phyloP scores from a whole-genome alignment of 2,888 invertebrate genomes.

The Dicranocentrus wangi region DNA sequence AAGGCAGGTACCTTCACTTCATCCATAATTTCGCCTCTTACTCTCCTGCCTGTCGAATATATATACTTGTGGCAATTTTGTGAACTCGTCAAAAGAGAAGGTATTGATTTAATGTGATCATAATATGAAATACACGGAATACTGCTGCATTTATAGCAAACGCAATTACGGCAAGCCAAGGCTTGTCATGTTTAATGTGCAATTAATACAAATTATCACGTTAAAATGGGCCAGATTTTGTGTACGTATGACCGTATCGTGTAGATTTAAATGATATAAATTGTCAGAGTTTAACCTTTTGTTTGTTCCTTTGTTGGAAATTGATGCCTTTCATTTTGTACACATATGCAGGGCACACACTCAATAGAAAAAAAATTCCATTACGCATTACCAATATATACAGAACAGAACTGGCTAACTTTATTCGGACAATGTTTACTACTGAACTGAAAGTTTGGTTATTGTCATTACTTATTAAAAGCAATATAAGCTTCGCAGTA shows the following conservation, averaged over 20 bases:
- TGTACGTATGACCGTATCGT: not conserved
- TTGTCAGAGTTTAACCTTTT: not conserved
- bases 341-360: too few species aligned
- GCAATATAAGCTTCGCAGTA: too few species aligned
- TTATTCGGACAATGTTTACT: too few species aligned
- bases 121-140: slow-evolving; percentile 16
- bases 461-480: too few species aligned
- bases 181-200: slow-evolving; percentile 58
- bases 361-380: too few species aligned
- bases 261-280: slow-evolving; percentile 12
- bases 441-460: too few species aligned
- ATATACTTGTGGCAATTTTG: not conserved
- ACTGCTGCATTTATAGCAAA: not conserved
- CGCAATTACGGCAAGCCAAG: slow-evolving; percentile 25
- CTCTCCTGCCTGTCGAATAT: not conserved
- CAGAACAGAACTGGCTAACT: too few species aligned
- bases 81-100: slow-evolving; percentile 15
- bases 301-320: not conserved
- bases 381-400: too few species aligned
- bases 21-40: slow-evolving; percentile 20
- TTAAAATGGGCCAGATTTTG: slow-evolving; percentile 42
- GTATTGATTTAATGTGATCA: slow-evolving; percentile 32
- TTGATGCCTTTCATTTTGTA: slow-evolving; percentile 11
- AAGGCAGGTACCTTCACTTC: slow-evolving; percentile 48
- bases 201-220: slow-evolving; percentile 64